Evolutionary conservation across 1,140 invertebrate genomes (phyloP), one percentile per base, ranked within the genome.

Genomic region (Wiebesia pumilae): DNA sequence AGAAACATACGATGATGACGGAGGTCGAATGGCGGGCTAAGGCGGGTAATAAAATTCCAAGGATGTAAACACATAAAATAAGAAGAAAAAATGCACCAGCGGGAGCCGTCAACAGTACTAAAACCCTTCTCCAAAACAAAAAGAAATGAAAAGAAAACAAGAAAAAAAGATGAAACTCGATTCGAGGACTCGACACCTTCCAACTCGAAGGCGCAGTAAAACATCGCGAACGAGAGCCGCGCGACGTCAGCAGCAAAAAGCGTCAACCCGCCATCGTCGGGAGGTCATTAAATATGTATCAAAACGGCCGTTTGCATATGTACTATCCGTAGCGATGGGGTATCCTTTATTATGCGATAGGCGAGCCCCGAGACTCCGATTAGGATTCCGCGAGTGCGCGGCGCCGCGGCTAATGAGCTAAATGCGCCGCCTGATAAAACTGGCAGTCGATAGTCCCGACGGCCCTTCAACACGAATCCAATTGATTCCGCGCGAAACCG

Each of bases 271-370:
- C 58, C 84, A 80, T 40, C 80, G 24, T 43, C 51, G n/a, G 78
- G 77, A 30, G 78, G 84, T 78, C 77, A 85, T 85, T 85, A 85
- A 85, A 85, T 85, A 85, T 85, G 78, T 85, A 85, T 85, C 84
- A 85, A 77, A 47, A 19, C 38, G 35, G 75, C 7, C 24, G 0
- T n/a, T 9, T 6, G 43, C 21, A n/a, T 10, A 27, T 14, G 16
- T 43, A 27, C 27, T 30, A 38, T 27, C 58, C 51, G 14, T 2
- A 54, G 9, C 51, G 43, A 54, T 16, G 51, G 51, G 51, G 51
- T 16, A 16, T 54, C 51, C 19, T 10, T 54, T 54, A 1, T 19
- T 10, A 16, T 16, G 7, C 19, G 14, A 10, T 33, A 3, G 27
- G 27, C 1, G 62, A 16, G 30, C 7, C 75, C 75, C 40, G 47